Evolutionary conservation across 2,797 vertebrate genomes (phyloP).

Genomic region (Leptoclinus maculatus): DNA sequence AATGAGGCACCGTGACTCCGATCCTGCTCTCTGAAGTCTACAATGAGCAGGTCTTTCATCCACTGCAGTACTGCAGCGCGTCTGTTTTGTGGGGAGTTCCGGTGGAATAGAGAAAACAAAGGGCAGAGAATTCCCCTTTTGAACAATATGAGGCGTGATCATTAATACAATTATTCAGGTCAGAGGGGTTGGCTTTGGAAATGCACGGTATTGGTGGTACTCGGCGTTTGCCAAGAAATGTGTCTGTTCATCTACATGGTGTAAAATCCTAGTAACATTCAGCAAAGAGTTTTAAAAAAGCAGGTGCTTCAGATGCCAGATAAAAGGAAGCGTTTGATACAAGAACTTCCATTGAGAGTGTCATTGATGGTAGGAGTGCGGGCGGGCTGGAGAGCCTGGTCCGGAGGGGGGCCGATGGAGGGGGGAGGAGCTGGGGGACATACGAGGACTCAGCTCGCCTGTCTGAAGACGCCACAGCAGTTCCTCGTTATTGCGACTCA

Average conservation of each 20-base stretch:
- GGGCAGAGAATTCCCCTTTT: slow-evolving; percentile 40
- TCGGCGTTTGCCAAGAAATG: slow-evolving; percentile 18
- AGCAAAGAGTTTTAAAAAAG: slow-evolving; percentile 14
- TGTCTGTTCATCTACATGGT: slow-evolving; percentile 4
- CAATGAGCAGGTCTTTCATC: slow-evolving; percentile 40
- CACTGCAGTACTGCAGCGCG: not conserved
- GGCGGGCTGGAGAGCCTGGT: slow-evolving; percentile 88
- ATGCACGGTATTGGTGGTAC: slow-evolving; percentile 8
- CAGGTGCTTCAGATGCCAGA: slow-evolving; percentile 14
- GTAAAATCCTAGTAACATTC: slow-evolving; percentile 49
- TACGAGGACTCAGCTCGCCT: slow-evolving; percentile 91
- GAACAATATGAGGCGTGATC: slow-evolving; percentile 19
- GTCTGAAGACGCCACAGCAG: slow-evolving; percentile 98
- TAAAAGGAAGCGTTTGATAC: slow-evolving; percentile 39
- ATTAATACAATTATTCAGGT: slow-evolving; percentile 52
- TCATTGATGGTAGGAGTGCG: slow-evolving; percentile 84
- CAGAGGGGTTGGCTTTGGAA: slow-evolving; percentile 43
- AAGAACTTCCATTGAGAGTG: slow-evolving; percentile 24
- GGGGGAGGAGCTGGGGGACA: slow-evolving; percentile 88
- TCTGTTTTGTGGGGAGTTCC: not conserved
- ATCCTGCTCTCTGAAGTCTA: slow-evolving; percentile 85
- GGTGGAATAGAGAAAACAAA: slow-evolving; percentile 39
- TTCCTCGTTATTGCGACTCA: slow-evolving; percentile 96
- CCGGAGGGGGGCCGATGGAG: slow-evolving; percentile 86
- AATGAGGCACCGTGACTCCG: slow-evolving; percentile 80